Evolutionary conservation across 2,888 invertebrate species (phyloP).

Genomic region (Drosophila anceps): DNA sequence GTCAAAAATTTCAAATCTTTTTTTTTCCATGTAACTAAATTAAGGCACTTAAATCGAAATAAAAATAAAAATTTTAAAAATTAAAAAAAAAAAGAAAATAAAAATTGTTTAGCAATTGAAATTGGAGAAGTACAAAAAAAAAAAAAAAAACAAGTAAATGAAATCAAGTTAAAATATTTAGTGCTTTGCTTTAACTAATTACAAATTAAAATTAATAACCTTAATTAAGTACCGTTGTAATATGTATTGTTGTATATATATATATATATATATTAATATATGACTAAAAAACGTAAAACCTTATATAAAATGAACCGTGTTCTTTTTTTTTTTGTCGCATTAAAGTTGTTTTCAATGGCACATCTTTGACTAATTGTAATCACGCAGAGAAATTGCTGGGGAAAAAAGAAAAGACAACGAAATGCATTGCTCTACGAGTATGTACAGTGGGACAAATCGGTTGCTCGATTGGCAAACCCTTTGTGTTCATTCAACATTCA

Average conservation of each 20-base stretch:
- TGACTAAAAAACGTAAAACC: constrained; percentile 46
- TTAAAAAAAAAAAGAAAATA: constrained; percentile 6
- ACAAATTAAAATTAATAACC: constrained; percentile 13
- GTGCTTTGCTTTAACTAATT: constrained; percentile 64
- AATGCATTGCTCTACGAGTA: constrained; percentile 68
- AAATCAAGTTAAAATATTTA: constrained; percentile 43
- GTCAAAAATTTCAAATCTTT: constrained; percentile 11
- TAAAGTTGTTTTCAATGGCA: constrained; percentile 71
- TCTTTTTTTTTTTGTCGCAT: constrained; percentile 48
- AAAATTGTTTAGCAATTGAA: constrained; percentile 40
- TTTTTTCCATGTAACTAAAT: constrained; percentile 53
- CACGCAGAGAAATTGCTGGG: constrained; percentile 3
- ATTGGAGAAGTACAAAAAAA: constrained; percentile 68
- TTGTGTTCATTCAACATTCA: constrained; percentile 58
- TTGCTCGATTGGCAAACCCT: constrained; percentile 32
- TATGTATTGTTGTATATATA: constrained; percentile 50
- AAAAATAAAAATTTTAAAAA: constrained; percentile 13
- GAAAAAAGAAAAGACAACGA: constrained; percentile 15
- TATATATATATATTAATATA: constrained; percentile 43
- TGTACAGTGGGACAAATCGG: constrained; percentile 73
- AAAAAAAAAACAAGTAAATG: not conserved
- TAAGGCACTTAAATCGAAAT: constrained; percentile 76
- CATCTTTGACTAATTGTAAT: constrained; percentile 45
- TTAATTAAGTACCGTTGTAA: constrained; percentile 55
- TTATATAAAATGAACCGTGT: constrained; percentile 33